Percentiles rank a stretch among this genome's conserved stretches.
These are phyloP conservation scores for Sarcophaga bullata DNA, from an alignment of 1,140 invertebrate species.

Conservation along the genomic window DNA sequence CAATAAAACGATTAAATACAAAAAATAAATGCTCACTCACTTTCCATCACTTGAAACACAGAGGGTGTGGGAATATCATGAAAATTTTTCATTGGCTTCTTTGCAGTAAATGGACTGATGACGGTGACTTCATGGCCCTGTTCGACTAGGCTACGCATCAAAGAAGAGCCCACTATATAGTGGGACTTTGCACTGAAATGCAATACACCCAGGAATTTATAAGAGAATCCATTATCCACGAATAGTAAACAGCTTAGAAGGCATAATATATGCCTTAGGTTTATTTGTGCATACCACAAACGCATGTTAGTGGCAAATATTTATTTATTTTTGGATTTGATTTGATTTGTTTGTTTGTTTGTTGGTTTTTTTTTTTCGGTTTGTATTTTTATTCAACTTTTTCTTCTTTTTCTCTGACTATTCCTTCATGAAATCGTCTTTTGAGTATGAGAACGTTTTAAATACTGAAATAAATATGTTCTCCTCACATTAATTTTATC, in stretches of 20 bases:
- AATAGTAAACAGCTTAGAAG: conserved; percentile 30
- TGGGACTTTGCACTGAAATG: conserved; percentile 69
- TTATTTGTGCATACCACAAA: conserved; percentile 32
- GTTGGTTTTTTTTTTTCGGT: neutral
- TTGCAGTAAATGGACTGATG: conserved; percentile 67
- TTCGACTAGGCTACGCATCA: conserved; percentile 68
- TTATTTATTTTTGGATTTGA: neutral
- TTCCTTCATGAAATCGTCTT: neutral
- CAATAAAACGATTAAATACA: neutral
- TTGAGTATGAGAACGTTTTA: neutral
- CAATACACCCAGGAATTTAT: conserved; percentile 65
- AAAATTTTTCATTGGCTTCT: conserved; percentile 66
- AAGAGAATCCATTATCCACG: conserved; percentile 32
- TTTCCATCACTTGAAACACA: conserved; percentile 46
- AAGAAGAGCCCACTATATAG: conserved; percentile 67
- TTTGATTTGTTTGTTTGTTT: neutral
- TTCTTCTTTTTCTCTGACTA: neutral
- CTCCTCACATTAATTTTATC: no score
- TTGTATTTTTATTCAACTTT: neutral
- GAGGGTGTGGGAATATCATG: conserved; percentile 58
- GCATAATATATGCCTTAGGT: neutral
- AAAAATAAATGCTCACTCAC: conserved; percentile 40
- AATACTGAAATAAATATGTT: neutral
- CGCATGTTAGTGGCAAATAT: neutral
- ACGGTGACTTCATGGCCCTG: conserved; percentile 71